Conservation (phyloP, 2,888 invertebrate species). For the Drosophila falleni region DNA sequence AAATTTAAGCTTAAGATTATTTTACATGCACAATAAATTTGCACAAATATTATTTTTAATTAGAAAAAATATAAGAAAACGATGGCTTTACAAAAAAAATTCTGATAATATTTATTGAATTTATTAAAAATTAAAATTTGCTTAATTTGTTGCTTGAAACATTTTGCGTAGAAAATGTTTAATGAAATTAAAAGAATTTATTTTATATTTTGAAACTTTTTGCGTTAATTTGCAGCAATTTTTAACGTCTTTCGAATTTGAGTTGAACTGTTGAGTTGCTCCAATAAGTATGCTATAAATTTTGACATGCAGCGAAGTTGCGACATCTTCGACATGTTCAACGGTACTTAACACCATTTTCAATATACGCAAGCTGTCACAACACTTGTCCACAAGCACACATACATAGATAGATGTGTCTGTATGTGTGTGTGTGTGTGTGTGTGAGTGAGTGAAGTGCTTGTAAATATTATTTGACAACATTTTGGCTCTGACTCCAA, state of each 20-base stretch:
- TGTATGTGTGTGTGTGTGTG: conserved; percentile 6
- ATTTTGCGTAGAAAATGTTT: too few relatives aligned
- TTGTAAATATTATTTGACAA: conserved; percentile 72
- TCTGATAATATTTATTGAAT: too few relatives aligned
- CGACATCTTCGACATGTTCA: conserved; percentile 9
- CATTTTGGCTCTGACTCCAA: conserved; percentile 53
- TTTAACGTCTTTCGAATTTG: too few relatives aligned
- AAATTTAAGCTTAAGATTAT: too few relatives aligned
- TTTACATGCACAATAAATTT: too few relatives aligned
- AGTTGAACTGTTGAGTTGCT: not conserved
- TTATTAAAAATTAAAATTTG: too few relatives aligned
- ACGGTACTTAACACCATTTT: conserved; percentile 26
- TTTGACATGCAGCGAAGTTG: conserved; percentile 10
- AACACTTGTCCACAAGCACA: conserved; percentile 16
- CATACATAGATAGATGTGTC: not conserved
- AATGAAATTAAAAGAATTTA: not conserved
- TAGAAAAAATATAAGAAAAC: too few relatives aligned
- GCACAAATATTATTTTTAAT: too few relatives aligned
- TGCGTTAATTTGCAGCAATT: not conserved
- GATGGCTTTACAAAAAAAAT: too few relatives aligned
- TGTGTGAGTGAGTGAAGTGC: conserved; percentile 18
- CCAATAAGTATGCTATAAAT: conserved; percentile 28
- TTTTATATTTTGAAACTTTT: not conserved
- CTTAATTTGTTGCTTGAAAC: too few relatives aligned
- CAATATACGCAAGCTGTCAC: conserved; percentile 27